Evolutionary conservation across 1,140 invertebrate genomes (phyloP), one percentile per base, ranked within the genome.

Genomic region (Anagrus nilaparvatae): DNA sequence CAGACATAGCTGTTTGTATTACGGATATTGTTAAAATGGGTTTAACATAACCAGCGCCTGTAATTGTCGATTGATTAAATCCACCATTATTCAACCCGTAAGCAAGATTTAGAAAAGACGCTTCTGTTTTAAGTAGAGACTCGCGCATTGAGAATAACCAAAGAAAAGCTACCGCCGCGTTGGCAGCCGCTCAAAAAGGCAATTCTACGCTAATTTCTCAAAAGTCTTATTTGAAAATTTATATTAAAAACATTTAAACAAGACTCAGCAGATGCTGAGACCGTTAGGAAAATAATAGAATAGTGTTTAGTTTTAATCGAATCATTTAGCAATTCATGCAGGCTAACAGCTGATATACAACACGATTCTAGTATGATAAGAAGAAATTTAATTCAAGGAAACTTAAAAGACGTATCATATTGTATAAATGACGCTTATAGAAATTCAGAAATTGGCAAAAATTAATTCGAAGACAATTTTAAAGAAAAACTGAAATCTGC

Each of bases 121-220:
- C 43, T 10, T 9, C n/a, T 4, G 18, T 24, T n/a, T 40, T 35
- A 17, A 44, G 29, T 18, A 40, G 41, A 21, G 41, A 48, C 19
- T 34, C 37, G 12, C 39, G 47, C n/a, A 49, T 49, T 29, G 24
- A 39, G 5, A 31, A 23, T 1, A 49, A 49, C 16, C 47, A 49
- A 27, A 20, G 17, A 13, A 48, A 48, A 32, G 33, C 44, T 23
- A 35, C 46, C 12, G 48, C 38, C 14, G 32, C 37, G 4, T 18
- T 49, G 23, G 39, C 41, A 5, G 35, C 43, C 1, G 4, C 42
- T 2, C 28, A 9, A 1, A 45, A 44, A 39, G 43, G 28, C 12
- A 32, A 24, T 5, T 14, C 25, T 5, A 10, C 10, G n/a, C 3
- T 17, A 4, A 5, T 43, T 5, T 36, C 34, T 16, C 7, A 8